Base-by-base conservation (phyloP, 2,113 vertebrate genomes). In the Calidris pygmaea region DNA sequence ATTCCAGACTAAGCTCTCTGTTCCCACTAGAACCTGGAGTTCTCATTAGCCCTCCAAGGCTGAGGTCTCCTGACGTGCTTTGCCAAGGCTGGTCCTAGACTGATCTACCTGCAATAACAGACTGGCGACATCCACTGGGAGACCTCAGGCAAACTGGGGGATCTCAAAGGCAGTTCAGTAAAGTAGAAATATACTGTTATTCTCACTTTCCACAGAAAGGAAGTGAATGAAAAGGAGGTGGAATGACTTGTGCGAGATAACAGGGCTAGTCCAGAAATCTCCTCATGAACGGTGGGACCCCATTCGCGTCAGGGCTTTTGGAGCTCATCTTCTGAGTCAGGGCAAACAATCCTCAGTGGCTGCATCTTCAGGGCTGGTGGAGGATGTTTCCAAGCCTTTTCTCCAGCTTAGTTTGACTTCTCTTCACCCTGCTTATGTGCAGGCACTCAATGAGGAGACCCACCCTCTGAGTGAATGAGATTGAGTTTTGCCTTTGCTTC, bases 331-430 rank as follows among this genome's bases (percentile, higher is more conserved):
- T 53, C 23, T 41, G 43, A 27, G 5, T 19, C 1, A 1, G 27
- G 27, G 22, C 5, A 20, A 19, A 6, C 11, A n/a, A 22, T 4
- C 11, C 32, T 41, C 1, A 0, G 24, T 53, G 50, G 27, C 3
- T 41, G 0, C 6, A 4, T 63, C 55, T 32, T 47, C 14, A 50
- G 37, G 67, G 16, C 32, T 3, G 1, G 29, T 10, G 34, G 30
- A 80, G 17, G 23, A 35, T 35, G 34, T 17, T 30, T 39, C 27
- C 35, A 12, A 71, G 35, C 10, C 7, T 29, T 48, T 63, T 23
- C 29, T 52, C 34, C 26, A 15, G 47, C 22, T 63, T 41, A 35
- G 52, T 47, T 47, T 41, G 52, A 21, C 41, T 48, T 39, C 17
- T 34, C 29, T 37, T 88, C 39, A 21, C 18, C 10, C 27, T 6